Evolutionary conservation across 1,140 invertebrate species (phyloP), one percentile per base, ranked within the genome.

Genomic region (Scylla paramamosain): DNA sequence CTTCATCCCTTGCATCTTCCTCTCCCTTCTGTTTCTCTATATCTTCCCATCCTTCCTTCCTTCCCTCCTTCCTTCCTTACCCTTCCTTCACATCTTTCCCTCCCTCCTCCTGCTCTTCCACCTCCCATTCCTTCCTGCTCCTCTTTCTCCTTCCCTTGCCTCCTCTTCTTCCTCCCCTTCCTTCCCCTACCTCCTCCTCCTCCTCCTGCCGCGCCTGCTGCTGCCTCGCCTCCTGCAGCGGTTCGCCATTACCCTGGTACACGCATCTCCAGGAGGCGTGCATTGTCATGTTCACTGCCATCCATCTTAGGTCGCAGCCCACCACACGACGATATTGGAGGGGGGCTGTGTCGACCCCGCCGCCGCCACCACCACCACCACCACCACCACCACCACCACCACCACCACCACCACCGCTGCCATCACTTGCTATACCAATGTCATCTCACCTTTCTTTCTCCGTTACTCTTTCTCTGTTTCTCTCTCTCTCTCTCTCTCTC

Each of bases 281-380:
- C 67, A 77, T 77, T 77, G 67, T 77, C 67, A n/a, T 77, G 67
- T 77, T 77, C 67, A n/a, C 6, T n/a, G 67, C 67, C 67, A 77
- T 77, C 67, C 67, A 77, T 77, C 67, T 77, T n/a, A n/a, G 67
- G 67, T 77, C 67, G 67, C 67, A n/a, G 67, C 67, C 25, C n/a
- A n/a, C 67, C 67, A 77, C 67, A 7, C n/a, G 20, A 20, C 20
- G 67, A 77, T 77, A 77, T 77, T 77, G 67, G 67, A 77, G 67
- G 8, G 67, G 25, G 4, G 25, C 12, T 77, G 67, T 59, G 52
- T 59, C 52, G 10, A 12, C 52, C 52, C 52, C 52, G 10, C 10
- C 52, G 0, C 52, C 52, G 0, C 52, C 52, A 59, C 52, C 52
- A 12, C 52, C 10, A 59, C 10, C 52, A 0, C 52, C 52, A 12